A percentile compares a stretch with the other conserved stretches of the same genome.
phyloP scores from a whole-genome alignment of 2,113 vertebrate species.

The Calyptommatus sinebrachiatus region DNA sequence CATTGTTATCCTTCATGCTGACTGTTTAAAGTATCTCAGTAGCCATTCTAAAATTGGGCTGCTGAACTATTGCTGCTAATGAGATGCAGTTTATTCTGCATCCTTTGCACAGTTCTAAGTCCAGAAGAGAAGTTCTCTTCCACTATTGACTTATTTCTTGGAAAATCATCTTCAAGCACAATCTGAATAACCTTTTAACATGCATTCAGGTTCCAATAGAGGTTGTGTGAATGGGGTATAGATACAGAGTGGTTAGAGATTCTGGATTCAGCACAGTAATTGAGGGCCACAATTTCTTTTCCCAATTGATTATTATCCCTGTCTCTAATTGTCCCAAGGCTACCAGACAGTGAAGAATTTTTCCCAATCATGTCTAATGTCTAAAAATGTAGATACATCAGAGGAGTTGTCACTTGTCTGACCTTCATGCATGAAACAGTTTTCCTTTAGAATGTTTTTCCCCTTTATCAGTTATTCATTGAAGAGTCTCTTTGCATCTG shows the following conservation, averaged over 20 bases:
- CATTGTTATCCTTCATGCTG: too few relatives aligned
- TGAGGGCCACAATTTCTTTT: not conserved
- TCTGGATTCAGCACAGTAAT: not conserved
- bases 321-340: not conserved
- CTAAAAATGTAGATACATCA: conserved; percentile 52
- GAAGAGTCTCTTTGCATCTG: conserved; percentile 69
- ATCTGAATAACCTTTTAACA: not conserved
- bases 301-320: not conserved
- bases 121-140: not conserved
- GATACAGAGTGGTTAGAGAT: not conserved
- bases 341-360: not conserved
- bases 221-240: not conserved
- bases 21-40: too few relatives aligned
- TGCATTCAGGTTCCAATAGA: not conserved
- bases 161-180: not conserved
- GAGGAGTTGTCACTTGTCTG: conserved; percentile 55
- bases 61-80: not conserved
- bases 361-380: conserved; percentile 36
- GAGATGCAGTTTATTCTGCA: not conserved
- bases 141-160: not conserved
- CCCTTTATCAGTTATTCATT: conserved; percentile 73
- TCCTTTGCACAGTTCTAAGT: not conserved
- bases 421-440: conserved; percentile 67
- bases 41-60: too few relatives aligned
- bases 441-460: conserved; percentile 61